phyloP scores from a whole-genome alignment of 1,140 invertebrate species.

The Tachypleus tridentatus region DNA sequence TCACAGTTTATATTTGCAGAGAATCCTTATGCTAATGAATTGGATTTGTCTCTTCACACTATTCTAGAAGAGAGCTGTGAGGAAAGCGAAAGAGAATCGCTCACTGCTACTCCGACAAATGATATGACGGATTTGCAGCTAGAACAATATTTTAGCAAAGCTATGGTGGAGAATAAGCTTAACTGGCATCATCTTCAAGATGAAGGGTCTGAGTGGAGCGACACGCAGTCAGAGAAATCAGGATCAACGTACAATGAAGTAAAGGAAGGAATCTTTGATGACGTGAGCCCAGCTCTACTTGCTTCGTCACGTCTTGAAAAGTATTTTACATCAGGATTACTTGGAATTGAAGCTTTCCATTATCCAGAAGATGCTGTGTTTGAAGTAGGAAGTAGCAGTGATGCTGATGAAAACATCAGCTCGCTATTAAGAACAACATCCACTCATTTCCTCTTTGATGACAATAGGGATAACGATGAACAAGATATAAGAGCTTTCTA shows the following conservation, averaged over 20 bases:
- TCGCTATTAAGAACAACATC: too few species aligned
- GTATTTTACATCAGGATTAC: conserved; percentile 51
- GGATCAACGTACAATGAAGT: conserved; percentile 28
- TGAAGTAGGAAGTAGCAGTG: conserved; percentile 26
- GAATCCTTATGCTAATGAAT: background rate
- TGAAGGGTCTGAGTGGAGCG: conserved; percentile 29
- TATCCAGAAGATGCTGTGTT: conserved; percentile 45
- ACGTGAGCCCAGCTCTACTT: conserved; percentile 47
- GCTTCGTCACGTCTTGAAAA: conserved; percentile 79
- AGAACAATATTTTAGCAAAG: conserved; percentile 84
- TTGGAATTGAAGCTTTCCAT: conserved; percentile 10
- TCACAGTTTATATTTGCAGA: too few species aligned
- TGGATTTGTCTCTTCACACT: conserved; percentile 54
- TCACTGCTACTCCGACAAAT: conserved; percentile 11
- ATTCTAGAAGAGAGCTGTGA: conserved; percentile 89
- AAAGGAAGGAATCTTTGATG: conserved; percentile 26
- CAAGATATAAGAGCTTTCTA: background rate
- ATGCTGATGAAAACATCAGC: conserved; percentile 10
- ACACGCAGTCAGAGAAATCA: conserved; percentile 57
- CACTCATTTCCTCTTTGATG: background rate
- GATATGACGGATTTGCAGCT: conserved; percentile 53
- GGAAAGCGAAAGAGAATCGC: conserved; percentile 42
- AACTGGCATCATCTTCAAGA: background rate
- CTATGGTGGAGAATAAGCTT: conserved; percentile 40
- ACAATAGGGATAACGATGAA: background rate